Evolutionary conservation across 2,113 vertebrate genomes (phyloP).

Genomic region (Gracilinanus agilis): DNA sequence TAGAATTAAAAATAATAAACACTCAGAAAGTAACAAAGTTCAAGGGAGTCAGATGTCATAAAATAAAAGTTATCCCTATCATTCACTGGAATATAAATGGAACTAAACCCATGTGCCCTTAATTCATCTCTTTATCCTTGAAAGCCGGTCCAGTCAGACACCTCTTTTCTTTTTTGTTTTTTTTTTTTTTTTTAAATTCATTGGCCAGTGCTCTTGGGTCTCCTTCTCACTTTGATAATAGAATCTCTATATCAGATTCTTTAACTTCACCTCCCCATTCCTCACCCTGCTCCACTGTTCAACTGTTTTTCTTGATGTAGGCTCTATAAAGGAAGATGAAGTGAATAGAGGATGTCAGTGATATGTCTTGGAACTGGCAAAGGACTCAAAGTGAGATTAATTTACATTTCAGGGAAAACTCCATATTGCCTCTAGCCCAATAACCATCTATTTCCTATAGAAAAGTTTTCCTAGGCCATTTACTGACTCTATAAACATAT

Average conservation of each 20-base stretch:
- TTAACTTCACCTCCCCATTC: no score
- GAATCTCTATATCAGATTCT: background rate
- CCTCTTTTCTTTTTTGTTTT: background rate
- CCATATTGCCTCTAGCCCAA: background rate
- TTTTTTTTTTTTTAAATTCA: background rate
- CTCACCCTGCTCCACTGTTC: background rate
- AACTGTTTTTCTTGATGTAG: background rate
- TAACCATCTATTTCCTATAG: background rate
- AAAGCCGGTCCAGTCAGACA: background rate
- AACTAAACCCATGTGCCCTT: background rate
- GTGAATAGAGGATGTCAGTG: background rate
- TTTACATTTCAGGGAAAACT: background rate
- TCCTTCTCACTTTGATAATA: background rate
- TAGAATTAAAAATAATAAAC: background rate
- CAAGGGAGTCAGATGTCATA: background rate
- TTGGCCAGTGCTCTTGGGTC: background rate
- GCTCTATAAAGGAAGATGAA: background rate
- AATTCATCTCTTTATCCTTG: background rate
- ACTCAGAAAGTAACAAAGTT: background rate
- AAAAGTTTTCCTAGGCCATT: background rate
- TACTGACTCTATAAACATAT: background rate
- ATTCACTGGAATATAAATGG: background rate
- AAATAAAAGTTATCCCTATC: background rate
- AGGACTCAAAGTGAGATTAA: background rate
- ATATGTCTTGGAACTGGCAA: background rate